A percentile compares a stretch with the other conserved stretches of the same genome.
These are phyloP conservation scores for Galbula dea DNA, from an alignment of 2,113 vertebrate genomes.

Conservation along the genomic window DNA sequence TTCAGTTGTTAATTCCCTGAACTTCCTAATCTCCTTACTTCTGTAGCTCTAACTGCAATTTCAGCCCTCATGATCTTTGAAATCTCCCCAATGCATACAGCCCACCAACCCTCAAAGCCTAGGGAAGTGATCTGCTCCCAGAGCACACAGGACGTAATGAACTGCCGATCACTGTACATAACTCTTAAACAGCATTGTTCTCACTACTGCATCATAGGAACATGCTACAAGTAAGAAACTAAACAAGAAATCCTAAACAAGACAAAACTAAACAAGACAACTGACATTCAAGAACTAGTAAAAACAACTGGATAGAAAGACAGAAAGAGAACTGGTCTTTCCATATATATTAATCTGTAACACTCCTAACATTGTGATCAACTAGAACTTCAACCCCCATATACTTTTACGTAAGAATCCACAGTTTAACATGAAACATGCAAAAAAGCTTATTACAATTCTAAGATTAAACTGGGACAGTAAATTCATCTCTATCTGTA, in stretches of 20 bases:
- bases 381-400: background rate
- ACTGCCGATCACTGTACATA: background rate
- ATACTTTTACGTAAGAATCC: background rate
- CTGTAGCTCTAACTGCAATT: background rate
- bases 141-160: background rate
- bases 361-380: background rate
- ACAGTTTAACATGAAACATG: background rate
- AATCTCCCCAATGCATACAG: background rate
- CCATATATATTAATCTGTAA: background rate
- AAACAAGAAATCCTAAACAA: background rate
- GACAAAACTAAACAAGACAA: too few species aligned
- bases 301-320: too few species aligned
- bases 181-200: background rate
- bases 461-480: background rate
- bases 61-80: background rate
- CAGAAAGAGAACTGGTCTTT: too few species aligned
- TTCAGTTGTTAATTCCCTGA: constrained; percentile 26
- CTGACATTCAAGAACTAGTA: too few species aligned
- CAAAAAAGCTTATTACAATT: background rate
- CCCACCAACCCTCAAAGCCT: accelerated
- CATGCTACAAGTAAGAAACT: background rate
- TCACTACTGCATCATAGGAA: accelerated
- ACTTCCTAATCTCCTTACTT: constrained; percentile 44
- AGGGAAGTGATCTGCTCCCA: background rate
- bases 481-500: background rate